Conservation (phyloP, 2,888 invertebrate species). For the Drosophila basisetae region DNA sequence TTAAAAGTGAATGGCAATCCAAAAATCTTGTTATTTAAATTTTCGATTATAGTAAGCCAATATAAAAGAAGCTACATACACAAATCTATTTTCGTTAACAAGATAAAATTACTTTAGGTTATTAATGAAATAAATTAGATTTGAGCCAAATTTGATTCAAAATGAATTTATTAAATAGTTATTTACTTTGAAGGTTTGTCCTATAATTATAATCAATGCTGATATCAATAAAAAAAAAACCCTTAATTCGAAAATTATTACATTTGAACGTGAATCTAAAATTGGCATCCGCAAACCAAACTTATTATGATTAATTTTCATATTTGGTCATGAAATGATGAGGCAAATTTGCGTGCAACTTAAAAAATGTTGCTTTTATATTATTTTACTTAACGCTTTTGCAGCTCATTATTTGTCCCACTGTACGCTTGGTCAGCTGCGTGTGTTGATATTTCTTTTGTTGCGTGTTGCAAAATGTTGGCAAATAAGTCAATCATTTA, state of each 20-base stretch:
- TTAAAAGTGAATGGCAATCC: background rate
- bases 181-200: background rate
- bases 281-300: background rate
- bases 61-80: background rate
- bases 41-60: background rate
- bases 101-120: background rate
- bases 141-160: background rate
- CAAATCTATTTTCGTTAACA: background rate
- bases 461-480: constrained; percentile 77
- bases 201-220: background rate
- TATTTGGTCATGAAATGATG: background rate
- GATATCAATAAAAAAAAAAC: background rate
- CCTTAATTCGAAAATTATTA: background rate
- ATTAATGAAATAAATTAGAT: background rate
- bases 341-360: background rate
- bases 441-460: constrained; percentile 63
- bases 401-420: constrained; percentile 18
- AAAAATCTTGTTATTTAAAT: background rate
- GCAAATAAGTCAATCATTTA: constrained; percentile 75
- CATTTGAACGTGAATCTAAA: background rate
- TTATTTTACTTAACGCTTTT: background rate
- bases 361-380: background rate
- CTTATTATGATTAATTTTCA: background rate
- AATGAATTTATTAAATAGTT: background rate
- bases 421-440: constrained; percentile 65